phyloP scores from a whole-genome alignment of 2,797 vertebrate species.

The Thunnus albacares region DNA sequence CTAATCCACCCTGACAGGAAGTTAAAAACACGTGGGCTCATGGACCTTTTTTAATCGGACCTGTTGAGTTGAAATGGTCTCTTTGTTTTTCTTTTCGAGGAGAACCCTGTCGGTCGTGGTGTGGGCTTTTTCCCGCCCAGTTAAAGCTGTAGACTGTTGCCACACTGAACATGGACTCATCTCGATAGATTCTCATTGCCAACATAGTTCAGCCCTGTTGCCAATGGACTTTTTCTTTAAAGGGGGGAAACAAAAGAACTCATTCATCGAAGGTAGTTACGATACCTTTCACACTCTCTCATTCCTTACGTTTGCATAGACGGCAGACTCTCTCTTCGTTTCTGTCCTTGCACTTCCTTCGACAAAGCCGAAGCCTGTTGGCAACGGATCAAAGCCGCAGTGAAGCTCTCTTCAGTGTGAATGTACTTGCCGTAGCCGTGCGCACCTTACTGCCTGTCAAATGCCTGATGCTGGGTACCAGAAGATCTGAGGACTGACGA shows the following conservation, averaged over 20 bases:
- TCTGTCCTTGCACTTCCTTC: slow-evolving; percentile 76
- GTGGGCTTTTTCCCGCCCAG: slow-evolving; percentile 11
- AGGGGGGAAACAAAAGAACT: not conserved
- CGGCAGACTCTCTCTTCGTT: slow-evolving; percentile 44
- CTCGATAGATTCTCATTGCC: slow-evolving; percentile 29
- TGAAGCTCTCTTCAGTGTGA: slow-evolving; percentile 71
- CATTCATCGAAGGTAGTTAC: slow-evolving; percentile 65
- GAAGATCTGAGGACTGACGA: slow-evolving; percentile 81
- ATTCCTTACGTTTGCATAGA: slow-evolving; percentile 62
- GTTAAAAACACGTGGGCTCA: slow-evolving; percentile 37
- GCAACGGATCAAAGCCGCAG: slow-evolving; percentile 52
- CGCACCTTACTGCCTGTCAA: slow-evolving; percentile 89
- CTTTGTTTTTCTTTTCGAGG: not conserved
- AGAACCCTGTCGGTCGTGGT: slow-evolving; percentile 18
- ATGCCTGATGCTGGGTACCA: slow-evolving; percentile 88
- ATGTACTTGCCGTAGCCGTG: slow-evolving; percentile 83
- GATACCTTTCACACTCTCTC: slow-evolving; percentile 60
- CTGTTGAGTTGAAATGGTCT: not conserved
- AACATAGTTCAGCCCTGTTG: slow-evolving; percentile 38
- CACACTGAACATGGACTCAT: slow-evolving; percentile 37
- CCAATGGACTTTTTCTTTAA: slow-evolving; percentile 13
- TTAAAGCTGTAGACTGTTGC: slow-evolving; percentile 37
- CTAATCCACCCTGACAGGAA: slow-evolving; percentile 5
- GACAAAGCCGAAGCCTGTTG: slow-evolving; percentile 53
- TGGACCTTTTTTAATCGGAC: slow-evolving; percentile 51